Evolutionary conservation across 1,140 invertebrate genomes (phyloP).

Genomic region (Leptestheria dahalacensis): DNA sequence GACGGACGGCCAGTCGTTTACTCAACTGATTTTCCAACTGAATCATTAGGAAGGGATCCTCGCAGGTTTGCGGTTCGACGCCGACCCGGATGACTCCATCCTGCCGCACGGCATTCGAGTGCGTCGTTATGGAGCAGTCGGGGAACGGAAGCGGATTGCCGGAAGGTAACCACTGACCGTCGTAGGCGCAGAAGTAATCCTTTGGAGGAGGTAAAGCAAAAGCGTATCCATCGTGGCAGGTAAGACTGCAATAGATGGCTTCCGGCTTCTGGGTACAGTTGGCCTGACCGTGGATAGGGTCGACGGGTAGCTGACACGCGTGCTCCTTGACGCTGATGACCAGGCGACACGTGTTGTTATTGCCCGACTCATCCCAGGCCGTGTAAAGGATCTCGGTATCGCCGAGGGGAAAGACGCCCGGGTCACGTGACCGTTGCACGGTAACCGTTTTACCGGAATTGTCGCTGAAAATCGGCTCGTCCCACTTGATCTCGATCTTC

Average conservation of each 20-base stretch:
- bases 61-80: constrained; percentile 24
- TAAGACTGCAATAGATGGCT: constrained; percentile 37
- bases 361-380: constrained; percentile 41
- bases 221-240: constrained; percentile 43
- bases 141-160: constrained; percentile 32
- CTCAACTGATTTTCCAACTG: constrained; percentile 26
- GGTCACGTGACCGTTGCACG: constrained; percentile 29
- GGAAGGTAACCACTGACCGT: constrained; percentile 31
- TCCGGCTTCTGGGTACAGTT: constrained; percentile 35
- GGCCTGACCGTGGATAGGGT: constrained; percentile 37
- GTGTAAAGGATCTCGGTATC: constrained; percentile 41
- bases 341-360: constrained; percentile 40
- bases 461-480: constrained; percentile 49
- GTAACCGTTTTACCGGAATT: constrained; percentile 39
- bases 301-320: constrained; percentile 36
- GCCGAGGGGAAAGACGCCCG: constrained; percentile 38
- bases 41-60: constrained; percentile 26
- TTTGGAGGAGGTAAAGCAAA: constrained; percentile 34
- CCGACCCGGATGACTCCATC: constrained; percentile 28
- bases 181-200: constrained; percentile 35
- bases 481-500: constrained; percentile 38
- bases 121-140: constrained; percentile 38
- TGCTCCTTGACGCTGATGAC: constrained; percentile 46
- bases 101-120: constrained; percentile 28
- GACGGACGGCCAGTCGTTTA: constrained; percentile 20